Evolutionary conservation across 2,888 invertebrate species (phyloP).

Genomic region (Rhopalosiphum nymphaeae): DNA sequence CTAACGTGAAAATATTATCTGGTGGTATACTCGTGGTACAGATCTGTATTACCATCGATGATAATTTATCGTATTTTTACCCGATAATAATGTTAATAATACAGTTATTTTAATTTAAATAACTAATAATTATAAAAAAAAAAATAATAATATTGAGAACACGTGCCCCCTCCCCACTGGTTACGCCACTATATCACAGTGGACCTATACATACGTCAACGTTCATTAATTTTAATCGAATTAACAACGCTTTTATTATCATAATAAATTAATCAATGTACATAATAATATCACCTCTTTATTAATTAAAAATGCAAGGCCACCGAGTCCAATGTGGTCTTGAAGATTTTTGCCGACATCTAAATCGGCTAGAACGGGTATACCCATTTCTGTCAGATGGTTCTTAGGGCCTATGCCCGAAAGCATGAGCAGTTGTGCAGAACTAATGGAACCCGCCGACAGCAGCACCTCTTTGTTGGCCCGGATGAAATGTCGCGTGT

Average conservation of each 20-base stretch:
- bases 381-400: conserved; percentile 80
- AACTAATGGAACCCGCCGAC: conserved; percentile 91
- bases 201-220: neutral
- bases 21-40: too few species aligned
- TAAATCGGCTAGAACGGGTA: conserved; percentile 84
- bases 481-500: conserved; percentile 79
- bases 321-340: conserved; percentile 90
- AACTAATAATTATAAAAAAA: too few species aligned
- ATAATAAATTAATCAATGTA: neutral
- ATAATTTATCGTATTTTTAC: too few species aligned
- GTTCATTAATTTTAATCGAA: neutral
- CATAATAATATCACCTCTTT: conserved; percentile 71
- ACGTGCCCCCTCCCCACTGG: too few species aligned
- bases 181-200: neutral
- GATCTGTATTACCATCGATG: too few species aligned
- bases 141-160: too few species aligned
- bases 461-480: conserved; percentile 90
- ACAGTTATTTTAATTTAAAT: too few species aligned
- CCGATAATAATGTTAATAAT: too few species aligned
- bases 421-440: conserved; percentile 93
- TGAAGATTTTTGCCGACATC: conserved; percentile 89
- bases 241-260: neutral
- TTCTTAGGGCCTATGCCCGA: conserved; percentile 85
- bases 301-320: conserved; percentile 85
- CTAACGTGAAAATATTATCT: too few species aligned